phyloP scores from a whole-genome alignment of 2,888 invertebrate genomes.

The Itoplectis maculator region DNA sequence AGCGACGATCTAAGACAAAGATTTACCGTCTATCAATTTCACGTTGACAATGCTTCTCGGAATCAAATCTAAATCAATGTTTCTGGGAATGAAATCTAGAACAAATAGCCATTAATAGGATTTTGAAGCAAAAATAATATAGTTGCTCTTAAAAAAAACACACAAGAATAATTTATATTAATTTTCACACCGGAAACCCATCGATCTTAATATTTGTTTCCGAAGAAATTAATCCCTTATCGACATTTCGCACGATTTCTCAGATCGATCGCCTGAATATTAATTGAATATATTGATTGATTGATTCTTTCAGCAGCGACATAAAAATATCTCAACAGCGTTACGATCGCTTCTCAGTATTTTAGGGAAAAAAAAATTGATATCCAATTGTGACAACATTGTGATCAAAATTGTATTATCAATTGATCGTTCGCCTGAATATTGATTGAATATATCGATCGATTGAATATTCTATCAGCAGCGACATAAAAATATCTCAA shows the following conservation, averaged over 20 bases:
- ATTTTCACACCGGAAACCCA: not conserved
- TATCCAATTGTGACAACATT: not conserved
- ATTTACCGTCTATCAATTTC: constrained; percentile 37
- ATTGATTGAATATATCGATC: too few species aligned
- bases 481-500: not conserved
- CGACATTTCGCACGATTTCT: not conserved
- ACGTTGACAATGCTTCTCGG: not conserved
- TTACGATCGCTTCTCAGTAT: not conserved
- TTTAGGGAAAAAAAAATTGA: not conserved
- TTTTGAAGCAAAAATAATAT: not conserved
- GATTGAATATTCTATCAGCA: too few species aligned
- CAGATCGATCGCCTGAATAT: not conserved
- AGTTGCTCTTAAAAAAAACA: not conserved
- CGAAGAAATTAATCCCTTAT: not conserved
- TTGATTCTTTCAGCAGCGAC: too few species aligned
- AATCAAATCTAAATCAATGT: constrained; percentile 6
- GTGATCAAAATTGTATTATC: not conserved
- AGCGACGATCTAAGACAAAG: constrained; percentile 25
- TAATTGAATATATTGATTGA: too few species aligned
- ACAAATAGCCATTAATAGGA: not conserved
- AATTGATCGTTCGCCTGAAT: not conserved
- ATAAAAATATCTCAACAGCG: not conserved
- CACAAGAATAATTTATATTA: not conserved
- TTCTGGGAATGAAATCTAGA: constrained; percentile 7
- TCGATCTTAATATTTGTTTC: not conserved